Conservation (phyloP, 23 tunicate species). For the Oikopleura vanhoeffeni region DNA sequence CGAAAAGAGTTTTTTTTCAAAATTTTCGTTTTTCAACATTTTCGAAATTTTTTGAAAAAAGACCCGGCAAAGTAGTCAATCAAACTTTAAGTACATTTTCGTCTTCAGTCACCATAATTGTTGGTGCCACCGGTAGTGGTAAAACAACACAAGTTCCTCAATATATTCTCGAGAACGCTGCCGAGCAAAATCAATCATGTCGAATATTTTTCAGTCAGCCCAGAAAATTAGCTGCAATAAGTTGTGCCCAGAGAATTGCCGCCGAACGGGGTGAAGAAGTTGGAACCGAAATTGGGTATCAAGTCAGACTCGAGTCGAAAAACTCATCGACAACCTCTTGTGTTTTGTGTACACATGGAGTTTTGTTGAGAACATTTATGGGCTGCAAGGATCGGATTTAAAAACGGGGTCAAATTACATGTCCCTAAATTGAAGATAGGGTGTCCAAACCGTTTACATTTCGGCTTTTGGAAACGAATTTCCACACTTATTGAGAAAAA, state of each 20-base stretch:
- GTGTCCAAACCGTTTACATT: no score
- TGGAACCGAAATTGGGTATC: constrained; percentile 82
- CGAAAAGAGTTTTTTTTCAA: no score
- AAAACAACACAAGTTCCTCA: constrained; percentile 95
- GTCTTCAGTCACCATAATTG: constrained; percentile 50
- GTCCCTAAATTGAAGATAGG: constrained; percentile 21
- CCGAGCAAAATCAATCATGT: neutral
- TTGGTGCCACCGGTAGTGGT: constrained; percentile 94
- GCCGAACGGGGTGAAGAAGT: constrained; percentile 55
- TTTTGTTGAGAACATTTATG: constrained; percentile 40
- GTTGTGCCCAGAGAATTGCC: constrained; percentile 52
- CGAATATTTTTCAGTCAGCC: constrained; percentile 48
- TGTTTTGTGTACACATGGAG: constrained; percentile 63
- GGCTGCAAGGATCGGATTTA: no score
- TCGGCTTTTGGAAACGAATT: no score
- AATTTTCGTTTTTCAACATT: no score
- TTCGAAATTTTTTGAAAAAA: no score
- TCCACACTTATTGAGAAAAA: no score
- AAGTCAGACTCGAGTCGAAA: constrained; percentile 20
- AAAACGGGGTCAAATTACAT: no score
- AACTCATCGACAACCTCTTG: neutral
- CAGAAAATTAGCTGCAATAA: constrained; percentile 53
- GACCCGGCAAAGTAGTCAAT: no score
- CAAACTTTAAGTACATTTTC: no score
- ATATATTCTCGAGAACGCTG: constrained; percentile 46